These are phyloP conservation scores for Macrotus californicus DNA, from an alignment of 2,113 vertebrate genomes.

Conservation along the genomic window DNA sequence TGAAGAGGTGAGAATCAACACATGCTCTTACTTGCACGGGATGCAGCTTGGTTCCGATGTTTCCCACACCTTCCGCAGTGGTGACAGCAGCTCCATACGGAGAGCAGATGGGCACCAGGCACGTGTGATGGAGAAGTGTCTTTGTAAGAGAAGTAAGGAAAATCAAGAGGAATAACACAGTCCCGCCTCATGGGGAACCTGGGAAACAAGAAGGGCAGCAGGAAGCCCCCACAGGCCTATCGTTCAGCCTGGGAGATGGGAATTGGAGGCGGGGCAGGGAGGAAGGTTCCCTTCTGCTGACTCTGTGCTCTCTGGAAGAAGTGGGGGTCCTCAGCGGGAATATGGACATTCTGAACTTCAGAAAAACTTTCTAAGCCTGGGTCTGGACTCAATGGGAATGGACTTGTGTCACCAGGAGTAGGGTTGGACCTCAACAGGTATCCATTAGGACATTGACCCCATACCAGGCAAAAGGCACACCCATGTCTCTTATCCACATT, in stretches of 20 bases:
- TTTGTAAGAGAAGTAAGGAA: constrained; percentile 58
- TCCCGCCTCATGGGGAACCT: neutral
- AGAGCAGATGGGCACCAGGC: constrained; percentile 86
- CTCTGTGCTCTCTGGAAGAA: neutral
- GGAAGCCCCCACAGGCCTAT: neutral
- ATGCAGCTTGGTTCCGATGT: constrained; percentile 84
- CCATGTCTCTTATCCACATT: neutral
- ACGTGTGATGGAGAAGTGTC: constrained; percentile 85
- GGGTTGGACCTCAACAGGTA: neutral
- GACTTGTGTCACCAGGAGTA: neutral
- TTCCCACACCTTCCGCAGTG: constrained; percentile 89
- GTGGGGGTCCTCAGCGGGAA: neutral
- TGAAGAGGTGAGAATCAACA: neutral
- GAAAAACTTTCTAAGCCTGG: neutral
- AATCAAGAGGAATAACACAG: neutral
- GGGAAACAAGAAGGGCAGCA: neutral
- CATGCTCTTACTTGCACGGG: constrained; percentile 82
- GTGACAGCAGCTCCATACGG: constrained; percentile 85
- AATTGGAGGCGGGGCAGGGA: too few relatives aligned
- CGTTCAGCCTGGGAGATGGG: neutral
- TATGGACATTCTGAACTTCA: neutral
- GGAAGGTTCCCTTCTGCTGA: neutral
- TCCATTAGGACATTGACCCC: neutral
- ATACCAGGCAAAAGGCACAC: neutral
- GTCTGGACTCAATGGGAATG: neutral